phyloP scores from a whole-genome alignment of 2,797 vertebrate genomes.

The Lerista edwardsae region DNA sequence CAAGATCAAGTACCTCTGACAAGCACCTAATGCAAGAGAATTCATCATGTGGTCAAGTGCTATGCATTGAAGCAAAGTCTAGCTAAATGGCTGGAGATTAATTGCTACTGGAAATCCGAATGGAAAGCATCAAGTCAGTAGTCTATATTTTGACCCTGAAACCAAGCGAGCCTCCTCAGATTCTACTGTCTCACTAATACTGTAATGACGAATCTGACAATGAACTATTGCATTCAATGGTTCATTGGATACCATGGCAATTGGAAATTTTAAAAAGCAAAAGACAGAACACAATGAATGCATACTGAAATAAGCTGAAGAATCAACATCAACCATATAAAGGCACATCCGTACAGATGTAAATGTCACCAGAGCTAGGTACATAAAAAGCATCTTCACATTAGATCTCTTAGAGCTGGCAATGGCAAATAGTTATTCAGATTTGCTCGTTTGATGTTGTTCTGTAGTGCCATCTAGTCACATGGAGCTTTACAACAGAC shows the following conservation, averaged over 20 bases:
- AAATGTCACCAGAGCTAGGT: not conserved
- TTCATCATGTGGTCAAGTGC: slow-evolving; percentile 56
- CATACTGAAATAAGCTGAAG: not conserved
- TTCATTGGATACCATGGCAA: not conserved
- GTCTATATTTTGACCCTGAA: slow-evolving; percentile 44
- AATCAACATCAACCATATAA: not conserved
- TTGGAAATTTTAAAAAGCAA: not conserved
- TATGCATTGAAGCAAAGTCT: slow-evolving; percentile 50
- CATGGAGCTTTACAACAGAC: no score
- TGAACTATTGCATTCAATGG: not conserved
- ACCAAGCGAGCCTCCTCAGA: slow-evolving; percentile 47
- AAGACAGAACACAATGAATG: not conserved
- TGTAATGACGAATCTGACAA: not conserved
- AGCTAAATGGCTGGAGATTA: slow-evolving; percentile 64
- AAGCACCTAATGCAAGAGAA: slow-evolving; percentile 53
- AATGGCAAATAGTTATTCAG: not conserved
- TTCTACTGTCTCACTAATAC: slow-evolving; percentile 34
- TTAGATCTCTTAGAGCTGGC: not conserved
- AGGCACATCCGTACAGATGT: slow-evolving; percentile 10
- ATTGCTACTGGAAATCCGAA: slow-evolving; percentile 63
- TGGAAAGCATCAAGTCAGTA: slow-evolving; percentile 52
- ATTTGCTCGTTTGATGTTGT: no score
- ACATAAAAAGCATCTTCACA: not conserved
- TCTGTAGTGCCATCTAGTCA: no score
- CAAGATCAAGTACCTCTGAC: slow-evolving; percentile 66